Evolutionary conservation across 1,140 invertebrate species (phyloP).

Genomic region (Lepidurus couesii): DNA sequence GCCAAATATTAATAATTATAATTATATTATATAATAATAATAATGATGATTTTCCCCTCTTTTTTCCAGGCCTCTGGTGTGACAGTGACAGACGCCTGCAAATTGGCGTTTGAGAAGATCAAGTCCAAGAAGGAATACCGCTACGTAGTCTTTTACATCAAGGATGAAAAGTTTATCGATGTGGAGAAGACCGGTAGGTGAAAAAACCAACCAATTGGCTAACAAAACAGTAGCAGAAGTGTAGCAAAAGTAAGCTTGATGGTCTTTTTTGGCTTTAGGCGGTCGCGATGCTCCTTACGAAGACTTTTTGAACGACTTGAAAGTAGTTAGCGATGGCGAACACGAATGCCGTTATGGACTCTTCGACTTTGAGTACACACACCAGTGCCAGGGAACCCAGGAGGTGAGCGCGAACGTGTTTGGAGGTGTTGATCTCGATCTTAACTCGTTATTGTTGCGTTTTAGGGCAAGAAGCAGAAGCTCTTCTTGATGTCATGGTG

Average conservation of each 20-base stretch:
- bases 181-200: constrained; percentile 72
- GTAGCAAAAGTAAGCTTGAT: not conserved
- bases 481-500: constrained; percentile 95
- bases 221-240: not conserved
- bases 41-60: constrained; percentile 36
- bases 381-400: constrained; percentile 88
- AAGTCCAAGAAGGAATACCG: constrained; percentile 96
- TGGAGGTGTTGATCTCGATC: not conserved
- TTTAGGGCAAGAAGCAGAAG: constrained; percentile 76
- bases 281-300: constrained; percentile 80
- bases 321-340: constrained; percentile 70
- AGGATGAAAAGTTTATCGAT: constrained; percentile 89
- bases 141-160: constrained; percentile 91
- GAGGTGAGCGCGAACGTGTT: constrained; percentile 51
- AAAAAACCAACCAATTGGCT: not conserved
- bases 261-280: constrained; percentile 42
- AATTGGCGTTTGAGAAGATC: constrained; percentile 91
- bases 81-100: constrained; percentile 87
- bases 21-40: no score
- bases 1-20: no score
- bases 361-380: constrained; percentile 92
- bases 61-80: constrained; percentile 83
- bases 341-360: constrained; percentile 86
- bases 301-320: constrained; percentile 81
- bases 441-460: constrained; percentile 20